Conservation (phyloP, 2,888 invertebrate genomes). For the Gymnocheta viridis region DNA sequence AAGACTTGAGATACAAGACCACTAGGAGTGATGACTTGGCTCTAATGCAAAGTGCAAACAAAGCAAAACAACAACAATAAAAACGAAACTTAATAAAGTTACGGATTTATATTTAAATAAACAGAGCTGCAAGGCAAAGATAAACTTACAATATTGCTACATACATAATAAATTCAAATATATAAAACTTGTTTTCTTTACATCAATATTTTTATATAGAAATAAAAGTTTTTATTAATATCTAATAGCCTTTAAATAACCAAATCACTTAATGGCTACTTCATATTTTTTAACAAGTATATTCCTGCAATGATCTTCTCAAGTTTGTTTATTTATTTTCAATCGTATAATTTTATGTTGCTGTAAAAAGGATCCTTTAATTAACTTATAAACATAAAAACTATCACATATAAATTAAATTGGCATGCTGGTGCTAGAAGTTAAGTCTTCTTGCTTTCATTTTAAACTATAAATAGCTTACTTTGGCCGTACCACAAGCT, state of each 20-base stretch:
- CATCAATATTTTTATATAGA: not conserved
- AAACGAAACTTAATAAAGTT: not conserved
- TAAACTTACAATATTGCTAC: not conserved
- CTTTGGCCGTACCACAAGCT: not conserved
- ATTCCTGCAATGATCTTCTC: not conserved
- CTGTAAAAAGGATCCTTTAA: slow-evolving; percentile 5
- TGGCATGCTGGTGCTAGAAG: not conserved
- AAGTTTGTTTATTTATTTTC: slow-evolving; percentile 29
- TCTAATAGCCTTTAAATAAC: not conserved
- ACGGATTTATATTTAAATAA: not conserved
- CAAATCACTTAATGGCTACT: not conserved
- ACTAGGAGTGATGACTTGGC: not conserved
- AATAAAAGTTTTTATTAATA: not conserved
- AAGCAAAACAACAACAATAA: not conserved
- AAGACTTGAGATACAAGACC: slow-evolving; percentile 43
- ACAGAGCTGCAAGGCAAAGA: not conserved
- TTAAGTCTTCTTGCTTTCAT: not conserved
- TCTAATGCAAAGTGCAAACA: not conserved
- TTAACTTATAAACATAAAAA: not conserved
- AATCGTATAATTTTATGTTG: slow-evolving; percentile 17
- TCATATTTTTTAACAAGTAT: not conserved
- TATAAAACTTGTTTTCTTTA: not conserved
- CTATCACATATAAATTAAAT: not conserved
- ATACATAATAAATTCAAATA: not conserved
- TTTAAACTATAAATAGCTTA: too few relatives aligned